These are phyloP conservation scores for Macrostomum lignano DNA, from an alignment of 1,140 invertebrate species.

Conservation along the genomic window DNA sequence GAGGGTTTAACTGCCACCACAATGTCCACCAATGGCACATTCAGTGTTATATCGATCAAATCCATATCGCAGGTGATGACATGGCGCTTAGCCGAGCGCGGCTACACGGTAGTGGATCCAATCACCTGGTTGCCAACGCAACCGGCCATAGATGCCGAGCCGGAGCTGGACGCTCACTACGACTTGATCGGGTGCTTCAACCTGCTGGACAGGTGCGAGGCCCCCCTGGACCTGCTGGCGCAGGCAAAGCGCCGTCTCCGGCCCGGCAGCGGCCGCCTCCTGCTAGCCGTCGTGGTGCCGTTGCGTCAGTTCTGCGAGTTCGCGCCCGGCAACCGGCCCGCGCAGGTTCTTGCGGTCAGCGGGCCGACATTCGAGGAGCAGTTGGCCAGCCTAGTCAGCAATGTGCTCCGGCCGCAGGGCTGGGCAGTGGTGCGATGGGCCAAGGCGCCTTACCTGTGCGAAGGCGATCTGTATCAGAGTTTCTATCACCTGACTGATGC, in stretches of 20 bases:
- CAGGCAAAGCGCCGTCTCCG: slow-evolving; percentile 38
- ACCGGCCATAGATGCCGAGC: too few relatives aligned
- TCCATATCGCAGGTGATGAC: too few relatives aligned
- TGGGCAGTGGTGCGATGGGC: slow-evolving; percentile 47
- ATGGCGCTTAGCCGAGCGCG: neutral
- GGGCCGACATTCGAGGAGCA: slow-evolving; percentile 49
- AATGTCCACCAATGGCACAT: too few relatives aligned
- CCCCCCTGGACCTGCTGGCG: slow-evolving; percentile 41
- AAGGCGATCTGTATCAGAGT: slow-evolving; percentile 61
- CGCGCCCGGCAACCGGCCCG: slow-evolving; percentile 34
- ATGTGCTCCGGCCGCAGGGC: slow-evolving; percentile 41
- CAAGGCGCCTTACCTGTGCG: slow-evolving; percentile 61
- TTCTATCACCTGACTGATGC: slow-evolving; percentile 67
- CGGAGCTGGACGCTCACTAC: slow-evolving; percentile 33
- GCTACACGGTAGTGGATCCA: neutral
- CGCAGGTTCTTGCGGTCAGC: slow-evolving; percentile 38
- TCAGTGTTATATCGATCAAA: too few relatives aligned
- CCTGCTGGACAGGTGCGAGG: slow-evolving; percentile 56
- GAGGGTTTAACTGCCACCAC: neutral
- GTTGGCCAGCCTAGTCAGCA: slow-evolving; percentile 36
- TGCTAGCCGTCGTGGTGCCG: slow-evolving; percentile 57
- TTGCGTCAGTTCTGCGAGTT: slow-evolving; percentile 63
- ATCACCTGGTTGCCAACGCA: too few relatives aligned
- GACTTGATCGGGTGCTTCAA: slow-evolving; percentile 59
- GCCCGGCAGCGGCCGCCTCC: slow-evolving; percentile 36